A percentile compares a stretch with the other conserved stretches of the same genome.
Evolutionary conservation across 2,797 vertebrate genomes (phyloP).

Genomic region (Capromys pilorides): DNA sequence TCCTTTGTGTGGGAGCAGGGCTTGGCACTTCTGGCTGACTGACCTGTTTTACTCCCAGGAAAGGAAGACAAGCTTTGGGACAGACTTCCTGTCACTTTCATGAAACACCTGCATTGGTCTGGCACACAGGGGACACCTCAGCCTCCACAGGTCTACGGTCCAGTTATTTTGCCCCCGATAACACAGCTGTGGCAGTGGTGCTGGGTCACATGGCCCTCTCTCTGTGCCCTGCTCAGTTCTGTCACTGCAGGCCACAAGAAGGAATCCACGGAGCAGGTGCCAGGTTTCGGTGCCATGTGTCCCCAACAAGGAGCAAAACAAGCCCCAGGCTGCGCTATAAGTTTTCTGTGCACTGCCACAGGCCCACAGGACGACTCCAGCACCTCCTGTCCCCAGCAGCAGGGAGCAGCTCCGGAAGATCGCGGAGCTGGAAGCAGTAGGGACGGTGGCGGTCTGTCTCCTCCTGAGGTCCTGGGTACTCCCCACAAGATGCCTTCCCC

Average conservation of each 20-base stretch:
- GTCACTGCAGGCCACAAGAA: background rate
- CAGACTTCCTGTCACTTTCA: background rate
- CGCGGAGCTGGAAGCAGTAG: background rate
- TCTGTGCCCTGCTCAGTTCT: slow-evolving; percentile 22
- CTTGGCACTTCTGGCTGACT: background rate
- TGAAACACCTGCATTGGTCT: background rate
- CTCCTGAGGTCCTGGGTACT: background rate
- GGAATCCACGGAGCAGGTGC: background rate
- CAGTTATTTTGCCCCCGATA: background rate
- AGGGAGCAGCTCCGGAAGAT: background rate
- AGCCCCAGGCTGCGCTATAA: background rate
- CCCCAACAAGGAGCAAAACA: background rate
- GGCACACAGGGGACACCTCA: background rate
- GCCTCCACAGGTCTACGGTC: background rate
- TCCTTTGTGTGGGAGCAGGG: background rate
- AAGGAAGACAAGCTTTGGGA: background rate
- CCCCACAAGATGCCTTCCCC: background rate
- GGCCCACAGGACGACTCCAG: background rate
- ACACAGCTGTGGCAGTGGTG: background rate
- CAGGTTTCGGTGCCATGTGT: background rate
- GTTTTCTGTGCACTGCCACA: background rate
- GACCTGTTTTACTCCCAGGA: slow-evolving; percentile 30
- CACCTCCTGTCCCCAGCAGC: background rate
- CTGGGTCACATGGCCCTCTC: background rate
- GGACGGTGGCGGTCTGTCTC: background rate